Percentiles rank a stretch among this genome's conserved stretches.
Conservation (phyloP, 2,888 invertebrate species). For the Helleia helle region DNA sequence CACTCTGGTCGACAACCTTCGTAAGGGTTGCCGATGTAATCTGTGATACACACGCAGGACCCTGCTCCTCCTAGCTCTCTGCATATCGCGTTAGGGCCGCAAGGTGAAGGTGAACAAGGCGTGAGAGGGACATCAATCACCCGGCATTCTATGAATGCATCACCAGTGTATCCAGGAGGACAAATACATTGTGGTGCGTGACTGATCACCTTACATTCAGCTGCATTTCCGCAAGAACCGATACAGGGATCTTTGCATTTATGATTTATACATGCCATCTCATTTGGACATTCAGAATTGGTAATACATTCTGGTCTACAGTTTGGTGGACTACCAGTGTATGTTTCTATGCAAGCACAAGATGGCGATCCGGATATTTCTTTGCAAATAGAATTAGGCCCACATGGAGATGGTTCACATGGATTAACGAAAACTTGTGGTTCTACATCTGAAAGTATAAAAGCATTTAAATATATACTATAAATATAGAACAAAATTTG, state of each 20-base stretch:
- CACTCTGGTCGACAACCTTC: slow-evolving; percentile 86
- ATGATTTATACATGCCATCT: slow-evolving; percentile 80
- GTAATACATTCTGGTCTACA: slow-evolving; percentile 83
- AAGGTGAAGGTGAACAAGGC: slow-evolving; percentile 81
- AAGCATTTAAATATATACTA: too few species aligned
- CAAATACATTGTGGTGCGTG: slow-evolving; percentile 86
- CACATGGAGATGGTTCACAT: slow-evolving; percentile 85
- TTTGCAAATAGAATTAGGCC: slow-evolving; percentile 79
- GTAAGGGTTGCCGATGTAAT: slow-evolving; percentile 84
- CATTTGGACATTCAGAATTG: slow-evolving; percentile 81
- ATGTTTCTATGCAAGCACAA: slow-evolving; percentile 81
- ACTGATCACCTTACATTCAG: slow-evolving; percentile 82
- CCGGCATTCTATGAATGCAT: slow-evolving; percentile 76
- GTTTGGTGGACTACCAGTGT: slow-evolving; percentile 79
- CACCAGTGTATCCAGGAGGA: slow-evolving; percentile 74
- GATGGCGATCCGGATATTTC: slow-evolving; percentile 77
- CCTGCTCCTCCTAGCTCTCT: slow-evolving; percentile 79
- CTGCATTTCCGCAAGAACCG: slow-evolving; percentile 80
- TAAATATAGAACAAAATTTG: slow-evolving; percentile 9
- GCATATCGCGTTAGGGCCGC: slow-evolving; percentile 83
- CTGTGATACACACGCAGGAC: slow-evolving; percentile 78
- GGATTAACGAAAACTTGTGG: slow-evolving; percentile 57
- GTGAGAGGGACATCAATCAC: slow-evolving; percentile 59
- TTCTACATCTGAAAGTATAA: slow-evolving; percentile 44
- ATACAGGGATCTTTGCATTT: slow-evolving; percentile 85